Base-by-base conservation (phyloP, 2,113 vertebrate genomes). In the Delphinapterus leucas region DNA sequence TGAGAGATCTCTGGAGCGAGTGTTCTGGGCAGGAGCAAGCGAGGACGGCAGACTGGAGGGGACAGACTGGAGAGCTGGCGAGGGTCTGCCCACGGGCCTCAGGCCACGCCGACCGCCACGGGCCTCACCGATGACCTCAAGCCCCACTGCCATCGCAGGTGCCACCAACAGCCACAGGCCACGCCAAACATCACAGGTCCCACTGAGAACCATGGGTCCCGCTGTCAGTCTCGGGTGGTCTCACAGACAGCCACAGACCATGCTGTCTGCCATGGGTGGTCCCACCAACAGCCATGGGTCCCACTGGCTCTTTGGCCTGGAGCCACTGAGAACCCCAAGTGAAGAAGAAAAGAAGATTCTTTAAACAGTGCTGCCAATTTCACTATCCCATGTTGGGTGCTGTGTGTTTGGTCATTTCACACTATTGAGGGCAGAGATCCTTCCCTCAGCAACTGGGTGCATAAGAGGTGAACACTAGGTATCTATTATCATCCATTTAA, bases 301-400 rank as follows among this genome's bases (percentile, higher is more conserved):
- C 98, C 96, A 90, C 68, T 44, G 96, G 98, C 98, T 98, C 98
- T 98, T 98, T 97, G 98, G 98, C 98, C 98, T 97, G 96, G 97
- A 98, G 98, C 98, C 98, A 98, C 96, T 81, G 97, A 98, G 98
- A 98, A 98, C 98, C 98, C 99, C 99, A 97, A 98, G 98, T 98
- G 98, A 98, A 99, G 98, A 99, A 99, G 98, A 99, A 98, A 99
- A 98, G 98, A 98, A 99, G 98, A 98, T 98, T 98, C 98, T 99
- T 98, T 99, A 99, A 99, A 99, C 99, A 99, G 98, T 95, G 97
- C 97, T 77, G 3, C 67, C 61, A 47, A 60, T 77, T 58, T 70
- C 25, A 60, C 77, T 77, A 25, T 49, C 26, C 8, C 31, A 38
- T 90, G 49, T 60, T 47, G 23, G 41, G 31, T 36, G 5, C 5